A percentile compares a stretch with the other conserved stretches of the same genome.
These are phyloP conservation scores for Thymallus thymallus DNA, from an alignment of 2,113 vertebrate genomes.

Conservation along the genomic window DNA sequence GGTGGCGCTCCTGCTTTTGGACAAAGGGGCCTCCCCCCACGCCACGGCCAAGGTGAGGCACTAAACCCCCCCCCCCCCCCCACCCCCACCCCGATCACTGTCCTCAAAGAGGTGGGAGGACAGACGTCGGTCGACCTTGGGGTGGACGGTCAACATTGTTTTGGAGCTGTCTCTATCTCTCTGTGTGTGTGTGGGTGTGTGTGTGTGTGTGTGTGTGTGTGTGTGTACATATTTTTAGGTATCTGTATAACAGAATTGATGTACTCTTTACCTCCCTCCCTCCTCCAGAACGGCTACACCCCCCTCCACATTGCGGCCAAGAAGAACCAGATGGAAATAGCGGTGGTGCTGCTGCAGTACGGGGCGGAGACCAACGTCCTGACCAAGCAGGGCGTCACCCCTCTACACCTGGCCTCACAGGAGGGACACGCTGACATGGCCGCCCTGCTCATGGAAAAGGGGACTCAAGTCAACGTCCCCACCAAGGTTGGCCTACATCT, in stretches of 20 bases:
- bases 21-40: slow-evolving; percentile 93
- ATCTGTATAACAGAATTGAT: no score
- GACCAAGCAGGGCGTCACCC: slow-evolving; percentile 93
- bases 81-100: neutral
- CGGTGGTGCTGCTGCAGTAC: slow-evolving; percentile 84
- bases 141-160: neutral
- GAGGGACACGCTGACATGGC: slow-evolving; percentile 92
- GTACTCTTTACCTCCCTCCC: neutral
- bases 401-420: slow-evolving; percentile 91
- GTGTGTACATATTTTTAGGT: neutral
- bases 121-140: no score
- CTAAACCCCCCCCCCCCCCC: no score
- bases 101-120: neutral
- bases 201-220: neutral
- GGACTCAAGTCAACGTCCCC: slow-evolving; percentile 80
- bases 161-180: neutral
- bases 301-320: slow-evolving; percentile 96
- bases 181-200: no score
- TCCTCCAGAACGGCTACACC: slow-evolving; percentile 90
- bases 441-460: slow-evolving; percentile 85
- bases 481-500: slow-evolving; percentile 75
- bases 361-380: slow-evolving; percentile 89
- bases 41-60: slow-evolving; percentile 94
- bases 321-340: slow-evolving; percentile 98
- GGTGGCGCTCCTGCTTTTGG: slow-evolving; percentile 94